Evolutionary conservation across 1,140 invertebrate genomes (phyloP).

Genomic region (Acromyrmex heyeri): DNA sequence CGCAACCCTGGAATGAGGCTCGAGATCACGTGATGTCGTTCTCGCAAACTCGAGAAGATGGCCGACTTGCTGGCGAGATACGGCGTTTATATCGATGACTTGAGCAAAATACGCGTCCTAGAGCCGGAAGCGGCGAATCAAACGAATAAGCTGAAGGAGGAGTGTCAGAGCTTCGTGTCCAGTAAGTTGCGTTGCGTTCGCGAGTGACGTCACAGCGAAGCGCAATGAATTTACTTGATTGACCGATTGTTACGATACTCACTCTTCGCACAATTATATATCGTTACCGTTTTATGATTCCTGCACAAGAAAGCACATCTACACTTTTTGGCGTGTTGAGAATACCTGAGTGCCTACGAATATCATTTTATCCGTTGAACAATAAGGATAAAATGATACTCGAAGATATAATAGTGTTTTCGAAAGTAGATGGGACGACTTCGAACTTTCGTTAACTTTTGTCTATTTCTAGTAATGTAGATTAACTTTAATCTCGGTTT

Average conservation of each 20-base stretch:
- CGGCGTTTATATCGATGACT: constrained; percentile 94
- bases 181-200: constrained; percentile 89
- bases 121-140: constrained; percentile 92
- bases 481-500: too few relatives aligned
- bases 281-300: background rate
- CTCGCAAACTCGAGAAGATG: constrained; percentile 85
- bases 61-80: constrained; percentile 91
- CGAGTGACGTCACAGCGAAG: background rate
- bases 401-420: too few relatives aligned
- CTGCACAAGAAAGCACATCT: background rate
- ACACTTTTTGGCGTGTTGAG: background rate
- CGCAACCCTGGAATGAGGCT: too few relatives aligned
- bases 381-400: too few relatives aligned
- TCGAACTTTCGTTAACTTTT: background rate
- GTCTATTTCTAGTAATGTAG: too few relatives aligned
- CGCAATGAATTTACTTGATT: background rate
- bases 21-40: background rate
- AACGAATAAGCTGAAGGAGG: constrained; percentile 92
- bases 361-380: too few relatives aligned
- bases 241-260: background rate
- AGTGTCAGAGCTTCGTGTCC: constrained; percentile 93
- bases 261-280: background rate
- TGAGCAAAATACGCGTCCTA: constrained; percentile 94
- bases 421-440: background rate
- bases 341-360: too few relatives aligned